Conservation (phyloP, 2,888 invertebrate genomes). For the Gasteruption jaculator region DNA sequence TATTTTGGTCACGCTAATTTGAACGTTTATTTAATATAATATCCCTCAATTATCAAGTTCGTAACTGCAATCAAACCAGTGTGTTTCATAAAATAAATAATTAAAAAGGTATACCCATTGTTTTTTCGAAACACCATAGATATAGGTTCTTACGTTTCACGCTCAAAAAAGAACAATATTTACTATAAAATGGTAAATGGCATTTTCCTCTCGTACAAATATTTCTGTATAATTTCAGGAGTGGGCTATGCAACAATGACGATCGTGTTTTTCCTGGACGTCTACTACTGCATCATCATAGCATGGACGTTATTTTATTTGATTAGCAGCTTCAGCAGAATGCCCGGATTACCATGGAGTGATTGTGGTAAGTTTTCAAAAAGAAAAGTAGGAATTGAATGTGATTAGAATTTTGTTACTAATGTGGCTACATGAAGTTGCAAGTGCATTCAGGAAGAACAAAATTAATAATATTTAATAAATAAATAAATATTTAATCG, state of each 20-base stretch:
- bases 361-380: constrained; percentile 60
- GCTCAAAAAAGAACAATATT: too few relatives aligned
- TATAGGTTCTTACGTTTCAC: too few relatives aligned
- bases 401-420: too few relatives aligned
- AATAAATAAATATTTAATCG: constrained; percentile 4
- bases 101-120: too few relatives aligned
- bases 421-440: background rate
- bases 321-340: constrained; percentile 57
- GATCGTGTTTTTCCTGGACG: constrained; percentile 71
- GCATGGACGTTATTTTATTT: constrained; percentile 72
- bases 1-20: background rate
- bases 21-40: too few relatives aligned
- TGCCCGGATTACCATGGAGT: constrained; percentile 63
- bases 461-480: background rate
- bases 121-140: too few relatives aligned
- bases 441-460: too few relatives aligned
- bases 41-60: too few relatives aligned
- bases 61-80: too few relatives aligned
- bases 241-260: constrained; percentile 74
- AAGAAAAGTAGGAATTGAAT: too few relatives aligned
- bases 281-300: constrained; percentile 74
- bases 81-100: too few relatives aligned
- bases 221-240: constrained; percentile 49
- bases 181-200: too few relatives aligned
- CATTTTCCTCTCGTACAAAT: background rate